Evolutionary conservation across 2,797 vertebrate species (phyloP), one percentile per base, ranked within the genome.

Genomic region (Syngnathus rostellatus): DNA sequence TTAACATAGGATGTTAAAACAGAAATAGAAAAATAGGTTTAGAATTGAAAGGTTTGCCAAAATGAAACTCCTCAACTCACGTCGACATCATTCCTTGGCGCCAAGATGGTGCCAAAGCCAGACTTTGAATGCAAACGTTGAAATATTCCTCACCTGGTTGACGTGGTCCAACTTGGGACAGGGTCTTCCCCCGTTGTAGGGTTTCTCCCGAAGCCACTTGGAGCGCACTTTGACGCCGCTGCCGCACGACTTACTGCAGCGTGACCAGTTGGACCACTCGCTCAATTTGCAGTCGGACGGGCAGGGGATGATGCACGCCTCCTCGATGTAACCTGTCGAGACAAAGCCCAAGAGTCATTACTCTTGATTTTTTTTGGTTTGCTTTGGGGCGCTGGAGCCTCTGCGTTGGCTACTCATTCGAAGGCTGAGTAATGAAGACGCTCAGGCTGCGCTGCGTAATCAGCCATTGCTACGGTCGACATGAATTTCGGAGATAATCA

Each of bases 201-300:
- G 96, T 21, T 98, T 99, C 78, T 99, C 97, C 14, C 96, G 76
- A 1, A 99, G 93, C 97, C 97, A 99, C 70, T 99, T 99, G 67
- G 97, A 99, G 2, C 97, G 92, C 72, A 98, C 96, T 69, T 99
- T 99, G 68, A 99, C 95, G 0, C 96, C 97, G 0, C 95, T 98
- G 40, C 97, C 97, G 5, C 97, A 99, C 37, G 96, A 98, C 80
- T 98, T 99, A 70, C 96, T 99, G 77, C 97, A 99, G 64, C 96
- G 94, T 0, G 97, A 99, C 97, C 97, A 99, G 83, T 95, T 98
- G 81, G 97, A 99, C 97, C 97, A 99, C 65, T 98, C 97, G 1
- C 96, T 98, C 72, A 99, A 94, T 68, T 99, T 99, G 82, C 97
- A 98, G 87, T 99, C 97, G 0, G 97, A 98, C 0, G 97, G 97